Evolutionary conservation across 2,113 vertebrate species (phyloP).

Genomic region (Raphicerus campestris): DNA sequence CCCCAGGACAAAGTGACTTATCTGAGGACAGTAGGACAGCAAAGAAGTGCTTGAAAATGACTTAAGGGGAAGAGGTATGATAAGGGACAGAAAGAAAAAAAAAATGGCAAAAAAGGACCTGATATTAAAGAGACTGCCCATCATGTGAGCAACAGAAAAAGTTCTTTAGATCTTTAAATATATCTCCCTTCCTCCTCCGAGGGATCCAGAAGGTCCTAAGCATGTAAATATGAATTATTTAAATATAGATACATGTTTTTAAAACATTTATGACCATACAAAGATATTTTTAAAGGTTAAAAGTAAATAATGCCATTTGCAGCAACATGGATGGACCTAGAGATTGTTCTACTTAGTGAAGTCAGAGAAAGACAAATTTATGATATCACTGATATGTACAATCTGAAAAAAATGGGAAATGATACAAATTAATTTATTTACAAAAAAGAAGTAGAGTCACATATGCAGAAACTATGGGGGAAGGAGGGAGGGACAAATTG

Average conservation of each 20-base stretch:
- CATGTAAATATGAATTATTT: not conserved
- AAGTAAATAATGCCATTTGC: not conserved
- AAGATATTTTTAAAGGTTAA: not conserved
- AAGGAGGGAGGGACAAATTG: not conserved
- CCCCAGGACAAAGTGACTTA: not conserved
- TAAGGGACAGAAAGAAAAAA: not conserved
- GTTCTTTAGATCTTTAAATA: not conserved
- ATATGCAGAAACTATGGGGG: not conserved
- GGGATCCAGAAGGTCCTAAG: not conserved
- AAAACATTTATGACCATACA: not conserved
- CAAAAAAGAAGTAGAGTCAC: not conserved
- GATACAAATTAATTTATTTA: not conserved
- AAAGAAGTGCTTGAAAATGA: not conserved
- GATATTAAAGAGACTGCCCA: not conserved
- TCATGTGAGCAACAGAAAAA: not conserved
- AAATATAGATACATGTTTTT: not conserved
- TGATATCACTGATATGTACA: not conserved
- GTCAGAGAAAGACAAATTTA: not conserved
- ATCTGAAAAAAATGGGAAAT: not conserved
- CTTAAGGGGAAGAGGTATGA: not conserved
- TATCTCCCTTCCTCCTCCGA: not conserved
- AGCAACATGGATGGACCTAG: not conserved
- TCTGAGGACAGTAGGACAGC: not conserved
- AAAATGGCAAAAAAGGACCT: not conserved
- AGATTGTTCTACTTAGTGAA: not conserved